These are phyloP conservation scores for Blastobasis adustella DNA, from an alignment of 2,888 invertebrate genomes.

Conservation along the genomic window DNA sequence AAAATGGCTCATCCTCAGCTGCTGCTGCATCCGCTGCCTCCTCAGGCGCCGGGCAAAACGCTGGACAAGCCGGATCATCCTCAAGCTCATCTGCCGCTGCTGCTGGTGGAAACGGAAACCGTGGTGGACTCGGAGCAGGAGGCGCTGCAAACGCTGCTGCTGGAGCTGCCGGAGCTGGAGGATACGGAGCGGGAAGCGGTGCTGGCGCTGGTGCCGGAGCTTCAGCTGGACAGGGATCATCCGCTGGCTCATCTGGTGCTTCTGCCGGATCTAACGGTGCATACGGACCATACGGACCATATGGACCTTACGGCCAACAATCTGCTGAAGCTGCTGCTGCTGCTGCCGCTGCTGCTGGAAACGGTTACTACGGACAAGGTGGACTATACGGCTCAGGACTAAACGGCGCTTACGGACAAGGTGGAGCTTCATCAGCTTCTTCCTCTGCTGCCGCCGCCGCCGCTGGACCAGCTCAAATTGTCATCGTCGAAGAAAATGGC, in stretches of 20 bases:
- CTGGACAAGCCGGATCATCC: conserved; percentile 1
- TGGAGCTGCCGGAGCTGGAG: background rate
- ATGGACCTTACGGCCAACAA: too few relatives aligned
- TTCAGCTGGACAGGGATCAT: background rate
- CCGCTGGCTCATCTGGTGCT: too few relatives aligned
- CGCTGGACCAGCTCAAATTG: background rate
- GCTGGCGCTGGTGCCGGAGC: background rate
- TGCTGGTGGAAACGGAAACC: background rate
- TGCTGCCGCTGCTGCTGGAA: too few relatives aligned
- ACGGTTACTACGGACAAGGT: too few relatives aligned
- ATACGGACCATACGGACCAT: too few relatives aligned
- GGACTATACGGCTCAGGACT: too few relatives aligned
- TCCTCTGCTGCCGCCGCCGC: background rate
- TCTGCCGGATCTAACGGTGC: too few relatives aligned
- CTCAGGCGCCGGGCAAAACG: background rate
- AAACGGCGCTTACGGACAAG: background rate
- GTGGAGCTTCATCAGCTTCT: background rate
- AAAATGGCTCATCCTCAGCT: background rate
- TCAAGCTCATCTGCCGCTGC: background rate
- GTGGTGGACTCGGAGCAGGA: background rate
- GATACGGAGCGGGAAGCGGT: background rate
- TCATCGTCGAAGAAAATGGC: background rate
- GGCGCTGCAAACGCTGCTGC: background rate
- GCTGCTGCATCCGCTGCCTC: conserved; percentile 1
- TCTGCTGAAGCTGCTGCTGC: too few relatives aligned